phyloP scores from a whole-genome alignment of 2,113 vertebrate species.

The Atlantisia rogersi region DNA sequence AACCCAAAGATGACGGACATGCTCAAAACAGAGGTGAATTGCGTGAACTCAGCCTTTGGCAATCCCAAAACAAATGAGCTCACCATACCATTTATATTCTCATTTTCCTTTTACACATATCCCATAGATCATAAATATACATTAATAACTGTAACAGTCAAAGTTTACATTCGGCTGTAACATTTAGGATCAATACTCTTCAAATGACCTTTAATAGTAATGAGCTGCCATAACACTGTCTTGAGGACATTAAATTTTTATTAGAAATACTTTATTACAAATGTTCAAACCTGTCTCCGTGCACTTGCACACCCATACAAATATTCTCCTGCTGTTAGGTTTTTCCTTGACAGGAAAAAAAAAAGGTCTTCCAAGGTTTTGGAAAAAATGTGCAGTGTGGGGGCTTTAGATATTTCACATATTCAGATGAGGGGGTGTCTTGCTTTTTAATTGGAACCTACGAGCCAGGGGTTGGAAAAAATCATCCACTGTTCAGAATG shows the following conservation, averaged over 20 bases:
- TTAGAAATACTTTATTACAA: constrained; percentile 70
- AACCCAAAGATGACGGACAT: neutral
- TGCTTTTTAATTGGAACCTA: constrained; percentile 44
- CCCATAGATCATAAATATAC: constrained; percentile 67
- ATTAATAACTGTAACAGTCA: constrained; percentile 70
- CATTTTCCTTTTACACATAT: constrained; percentile 51
- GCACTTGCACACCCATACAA: constrained; percentile 28
- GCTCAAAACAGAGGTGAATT: neutral
- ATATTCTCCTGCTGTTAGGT: neutral
- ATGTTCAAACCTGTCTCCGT: constrained; percentile 34
- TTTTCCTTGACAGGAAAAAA: neutral
- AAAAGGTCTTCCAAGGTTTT: neutral
- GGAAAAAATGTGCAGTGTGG: neutral
- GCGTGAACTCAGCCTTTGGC: constrained; percentile 2
- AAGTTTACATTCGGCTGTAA: constrained; percentile 65
- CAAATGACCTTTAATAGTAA: constrained; percentile 72
- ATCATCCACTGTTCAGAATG: constrained; percentile 28
- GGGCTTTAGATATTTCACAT: constrained; percentile 5
- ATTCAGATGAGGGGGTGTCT: neutral
- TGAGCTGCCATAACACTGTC: constrained; percentile 70
- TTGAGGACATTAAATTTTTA: constrained; percentile 69
- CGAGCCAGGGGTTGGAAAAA: neutral
- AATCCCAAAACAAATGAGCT: constrained; percentile 52
- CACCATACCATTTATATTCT: constrained; percentile 36
- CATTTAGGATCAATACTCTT: constrained; percentile 73